Base-by-base conservation (phyloP, 2,888 invertebrate species). In the Noctua janthina region DNA sequence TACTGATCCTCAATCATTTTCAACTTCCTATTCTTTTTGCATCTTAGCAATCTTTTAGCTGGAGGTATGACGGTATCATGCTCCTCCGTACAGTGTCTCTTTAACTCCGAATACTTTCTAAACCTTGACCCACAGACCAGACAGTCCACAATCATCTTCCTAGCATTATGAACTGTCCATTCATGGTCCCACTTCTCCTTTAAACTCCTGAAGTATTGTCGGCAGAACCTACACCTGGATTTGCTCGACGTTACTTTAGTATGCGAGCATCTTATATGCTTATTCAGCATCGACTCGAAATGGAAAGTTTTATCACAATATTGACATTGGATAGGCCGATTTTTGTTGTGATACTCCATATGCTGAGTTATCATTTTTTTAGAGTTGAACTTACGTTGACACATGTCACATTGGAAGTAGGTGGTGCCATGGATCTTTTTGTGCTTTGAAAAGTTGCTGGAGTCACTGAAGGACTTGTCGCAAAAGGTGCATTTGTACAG, bases 161-260 rank as follows among this genome's bases (percentile, higher is more conserved):
- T 94, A 0, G 96, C 93, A n/a, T 94, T 95, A 81, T 97, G 97
- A 0, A 94, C 88, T 1, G 77, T 71, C 97, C 97, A 97, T 74
- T 97, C 96, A 78, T 97, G 97, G 51, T 97, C 97, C 97, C 97
- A 97, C 72, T 96, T 97, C 46, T 95, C 94, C 76, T 95, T 96
- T 66, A 97, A 89, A 75, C 94, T 93, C 49, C 90, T 92, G 62
- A 95, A 96, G 35, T 92, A 92, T 0, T 91, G 87, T 0, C 91
- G 86, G 79, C 97, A 97, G 72, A 96, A 95, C 49, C 92, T 92
- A 81, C 97, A 97, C 2, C 93, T 89, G 71, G 93, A 95, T 64
- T 92, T 94, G 20, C 88, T 91, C 0, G 85, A 80, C 0, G 88
- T 59, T 10, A 93, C 92, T 29, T 92, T 93, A 0, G 88, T 92